A percentile compares a stretch with the other conserved stretches of the same genome.
Evolutionary conservation across 2,888 invertebrate species (phyloP).

Genomic region (Agrochola lota): DNA sequence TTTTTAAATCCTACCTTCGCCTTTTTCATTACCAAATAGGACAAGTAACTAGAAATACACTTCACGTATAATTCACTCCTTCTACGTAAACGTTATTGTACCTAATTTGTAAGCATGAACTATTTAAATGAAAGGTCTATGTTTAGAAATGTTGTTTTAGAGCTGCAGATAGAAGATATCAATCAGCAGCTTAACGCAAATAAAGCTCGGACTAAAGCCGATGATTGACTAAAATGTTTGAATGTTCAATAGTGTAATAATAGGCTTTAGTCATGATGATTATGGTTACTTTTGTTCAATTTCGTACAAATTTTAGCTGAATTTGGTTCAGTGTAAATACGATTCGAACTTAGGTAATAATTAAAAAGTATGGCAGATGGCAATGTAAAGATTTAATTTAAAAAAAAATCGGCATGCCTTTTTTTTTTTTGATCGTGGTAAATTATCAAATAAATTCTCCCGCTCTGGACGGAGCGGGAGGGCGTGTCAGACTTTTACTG

Average conservation of each 20-base stretch:
- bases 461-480: too few relatives aligned
- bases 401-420: too few relatives aligned
- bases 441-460: too few relatives aligned
- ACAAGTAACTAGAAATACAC: background rate
- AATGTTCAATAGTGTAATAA: background rate
- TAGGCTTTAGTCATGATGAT: background rate
- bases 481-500: too few relatives aligned
- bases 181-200: slow-evolving; percentile 30
- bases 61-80: too few relatives aligned
- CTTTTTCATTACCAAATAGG: background rate
- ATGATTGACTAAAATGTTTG: slow-evolving; percentile 43
- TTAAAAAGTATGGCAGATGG: background rate
- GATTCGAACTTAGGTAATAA: background rate
- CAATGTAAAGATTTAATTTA: background rate
- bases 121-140: background rate
- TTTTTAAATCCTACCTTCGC: too few relatives aligned
- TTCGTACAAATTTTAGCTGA: background rate
- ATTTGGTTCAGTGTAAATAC: background rate
- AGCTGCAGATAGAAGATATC: slow-evolving; percentile 10
- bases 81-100: background rate
- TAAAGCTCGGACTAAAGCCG: slow-evolving; percentile 12
- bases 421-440: too few relatives aligned
- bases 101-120: background rate
- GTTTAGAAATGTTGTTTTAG: background rate
- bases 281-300: background rate